Percentiles rank a stretch among this genome's conserved stretches.
These are phyloP conservation scores for Aporophyla nigra DNA, from an alignment of 2,888 invertebrate genomes.

Conservation along the genomic window DNA sequence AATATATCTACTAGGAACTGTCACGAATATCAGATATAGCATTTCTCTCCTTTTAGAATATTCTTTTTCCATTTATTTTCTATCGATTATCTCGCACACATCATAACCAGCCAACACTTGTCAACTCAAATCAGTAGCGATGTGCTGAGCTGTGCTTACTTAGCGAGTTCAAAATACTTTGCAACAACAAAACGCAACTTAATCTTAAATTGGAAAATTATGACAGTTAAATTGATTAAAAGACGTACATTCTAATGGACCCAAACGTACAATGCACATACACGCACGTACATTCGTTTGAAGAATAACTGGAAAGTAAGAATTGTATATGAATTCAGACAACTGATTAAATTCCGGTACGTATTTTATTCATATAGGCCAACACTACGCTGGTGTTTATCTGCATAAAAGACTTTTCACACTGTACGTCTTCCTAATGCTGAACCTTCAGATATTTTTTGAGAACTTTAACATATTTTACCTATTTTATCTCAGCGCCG, in stretches of 20 bases:
- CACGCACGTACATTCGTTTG: accelerated
- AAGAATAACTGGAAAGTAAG: not conserved
- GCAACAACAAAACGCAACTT: constrained; percentile 30
- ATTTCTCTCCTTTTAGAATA: not conserved
- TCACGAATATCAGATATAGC: not conserved
- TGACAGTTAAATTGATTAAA: not conserved
- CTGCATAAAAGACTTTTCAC: constrained; percentile 2
- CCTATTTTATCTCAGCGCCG: too few species aligned
- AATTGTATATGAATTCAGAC: not conserved
- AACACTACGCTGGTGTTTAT: not conserved
- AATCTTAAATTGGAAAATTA: not conserved
- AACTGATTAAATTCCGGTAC: not conserved
- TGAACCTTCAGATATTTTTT: not conserved
- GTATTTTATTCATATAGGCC: not conserved
- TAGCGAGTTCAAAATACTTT: not conserved
- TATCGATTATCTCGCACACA: constrained; percentile 37
- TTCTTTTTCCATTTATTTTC: constrained; percentile 22
- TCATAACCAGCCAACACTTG: constrained; percentile 16
- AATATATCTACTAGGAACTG: not conserved
- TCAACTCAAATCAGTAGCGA: constrained; percentile 35
- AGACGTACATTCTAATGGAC: not conserved
- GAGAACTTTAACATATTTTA: not conserved
- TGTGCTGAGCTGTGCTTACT: not conserved
- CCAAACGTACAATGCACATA: not conserved
- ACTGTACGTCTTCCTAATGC: not conserved